These are phyloP conservation scores for Plecotus auritus DNA, from an alignment of 2,113 vertebrate genomes.

Conservation along the genomic window DNA sequence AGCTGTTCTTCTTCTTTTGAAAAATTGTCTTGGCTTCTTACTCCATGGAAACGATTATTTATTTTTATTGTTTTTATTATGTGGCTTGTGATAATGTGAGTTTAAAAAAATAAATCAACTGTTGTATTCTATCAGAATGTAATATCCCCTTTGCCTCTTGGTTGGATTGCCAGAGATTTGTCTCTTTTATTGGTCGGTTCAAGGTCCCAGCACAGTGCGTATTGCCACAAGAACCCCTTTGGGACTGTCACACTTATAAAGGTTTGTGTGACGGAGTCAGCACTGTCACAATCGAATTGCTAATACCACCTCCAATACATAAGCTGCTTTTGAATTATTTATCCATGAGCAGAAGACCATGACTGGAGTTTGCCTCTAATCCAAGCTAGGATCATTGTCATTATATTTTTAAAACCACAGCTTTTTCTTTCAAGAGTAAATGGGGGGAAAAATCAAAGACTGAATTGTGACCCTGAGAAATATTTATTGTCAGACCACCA, in stretches of 20 bases:
- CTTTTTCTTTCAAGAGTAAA: not conserved
- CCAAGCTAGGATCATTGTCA: conserved; percentile 16
- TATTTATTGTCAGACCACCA: conserved; percentile 5
- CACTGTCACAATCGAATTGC: not conserved
- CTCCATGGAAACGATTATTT: conserved; percentile 39
- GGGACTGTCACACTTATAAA: conserved; percentile 18
- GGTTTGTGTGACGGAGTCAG: not conserved
- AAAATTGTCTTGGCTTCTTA: conserved; percentile 34
- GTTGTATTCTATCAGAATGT: not conserved
- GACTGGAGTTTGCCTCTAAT: not conserved
- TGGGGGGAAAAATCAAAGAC: not conserved
- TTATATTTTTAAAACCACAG: conserved; percentile 4
- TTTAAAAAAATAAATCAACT: conserved; percentile 53
- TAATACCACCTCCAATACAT: not conserved
- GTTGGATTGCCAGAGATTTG: conserved; percentile 25
- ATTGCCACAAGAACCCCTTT: not conserved
- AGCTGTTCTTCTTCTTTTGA: conserved; percentile 29
- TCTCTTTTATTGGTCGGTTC: conserved; percentile 47
- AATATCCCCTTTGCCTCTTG: conserved; percentile 24
- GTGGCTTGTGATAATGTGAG: conserved; percentile 3
- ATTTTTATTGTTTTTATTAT: conserved; percentile 50
- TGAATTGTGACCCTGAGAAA: not conserved
- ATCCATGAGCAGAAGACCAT: conserved; percentile 21
- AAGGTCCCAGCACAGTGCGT: not conserved
- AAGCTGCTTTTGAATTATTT: conserved; percentile 22